Percentiles rank a stretch among this genome's conserved stretches.
Evolutionary conservation across 53 echinoderm and acorn worm genomes (phyloP).

Genomic region (Astropecten irregularis): DNA sequence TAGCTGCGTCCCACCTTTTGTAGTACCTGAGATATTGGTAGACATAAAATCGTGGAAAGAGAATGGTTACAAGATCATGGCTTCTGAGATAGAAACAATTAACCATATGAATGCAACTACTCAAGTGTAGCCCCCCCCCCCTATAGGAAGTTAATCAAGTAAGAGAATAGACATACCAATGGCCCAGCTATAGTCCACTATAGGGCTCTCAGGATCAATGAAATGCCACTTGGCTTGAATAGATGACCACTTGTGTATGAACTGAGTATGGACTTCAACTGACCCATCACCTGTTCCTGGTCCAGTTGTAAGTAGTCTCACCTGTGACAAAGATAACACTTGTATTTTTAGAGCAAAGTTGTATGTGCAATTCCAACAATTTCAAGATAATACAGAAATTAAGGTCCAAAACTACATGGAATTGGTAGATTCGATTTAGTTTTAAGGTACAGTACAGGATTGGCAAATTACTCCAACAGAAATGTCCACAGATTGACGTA

Average conservation of each 20-base stretch:
- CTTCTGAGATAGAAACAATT: too few species aligned
- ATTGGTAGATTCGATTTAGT: too few species aligned
- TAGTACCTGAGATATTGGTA: slow-evolving; percentile 25
- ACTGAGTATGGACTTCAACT: slow-evolving; percentile 42
- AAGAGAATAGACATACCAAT: not conserved
- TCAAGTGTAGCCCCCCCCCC: not conserved
- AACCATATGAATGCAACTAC: too few species aligned
- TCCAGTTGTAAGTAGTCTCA: not conserved
- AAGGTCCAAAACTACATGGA: too few species aligned
- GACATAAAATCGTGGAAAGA: not conserved
- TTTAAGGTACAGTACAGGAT: too few species aligned
- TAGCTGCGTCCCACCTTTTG: slow-evolving; percentile 53
- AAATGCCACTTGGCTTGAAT: slow-evolving; percentile 63
- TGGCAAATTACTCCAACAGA: too few species aligned
- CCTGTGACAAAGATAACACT: not conserved
- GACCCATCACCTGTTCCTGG: slow-evolving; percentile 3
- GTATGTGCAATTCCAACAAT: too few species aligned
- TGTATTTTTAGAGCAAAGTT: too few species aligned
- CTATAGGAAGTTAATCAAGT: not conserved
- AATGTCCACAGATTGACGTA: too few species aligned
- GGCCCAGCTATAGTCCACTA: slow-evolving; percentile 56
- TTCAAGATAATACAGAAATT: too few species aligned
- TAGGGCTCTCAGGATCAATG: slow-evolving; percentile 56
- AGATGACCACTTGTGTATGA: slow-evolving; percentile 56
- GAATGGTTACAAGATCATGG: not conserved